Conservation (phyloP, 2,797 vertebrate species). For the Aulostomus chinensis region DNA sequence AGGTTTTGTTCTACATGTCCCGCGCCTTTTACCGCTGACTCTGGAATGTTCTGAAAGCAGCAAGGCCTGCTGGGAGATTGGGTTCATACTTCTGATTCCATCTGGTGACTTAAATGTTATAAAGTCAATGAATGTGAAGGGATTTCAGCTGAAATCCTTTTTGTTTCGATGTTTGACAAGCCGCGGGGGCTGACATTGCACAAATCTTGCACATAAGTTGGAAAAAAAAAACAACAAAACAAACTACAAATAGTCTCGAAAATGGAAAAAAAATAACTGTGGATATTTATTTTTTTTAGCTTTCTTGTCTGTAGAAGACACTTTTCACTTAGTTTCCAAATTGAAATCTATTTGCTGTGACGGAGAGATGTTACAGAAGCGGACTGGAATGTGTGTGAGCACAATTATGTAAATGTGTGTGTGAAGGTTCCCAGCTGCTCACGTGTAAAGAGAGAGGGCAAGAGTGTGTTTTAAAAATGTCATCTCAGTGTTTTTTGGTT, state of each 20-base stretch:
- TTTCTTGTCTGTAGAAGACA: conserved; percentile 66
- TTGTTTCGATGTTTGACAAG: conserved; percentile 56
- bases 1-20: conserved; percentile 32
- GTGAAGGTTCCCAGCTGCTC: conserved; percentile 15
- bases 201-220: conserved; percentile 81
- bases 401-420: not conserved
- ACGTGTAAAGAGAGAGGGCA: conserved; percentile 19
- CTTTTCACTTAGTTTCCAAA: conserved; percentile 70
- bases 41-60: conserved; percentile 67
- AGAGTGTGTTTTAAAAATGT: conserved; percentile 36
- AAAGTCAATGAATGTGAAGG: conserved; percentile 76
- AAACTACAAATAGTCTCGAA: conserved; percentile 49
- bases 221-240: conserved; percentile 31
- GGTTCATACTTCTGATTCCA: conserved; percentile 71
- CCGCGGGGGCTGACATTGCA: conserved; percentile 68
- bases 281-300: conserved; percentile 80
- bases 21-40: conserved; percentile 59
- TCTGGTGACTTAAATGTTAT: conserved; percentile 60
- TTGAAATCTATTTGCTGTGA: conserved; percentile 69
- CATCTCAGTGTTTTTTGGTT: conserved; percentile 60
- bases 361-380: conserved; percentile 29
- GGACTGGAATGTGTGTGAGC: conserved; percentile 21
- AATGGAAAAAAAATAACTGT: conserved; percentile 71
- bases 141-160: conserved; percentile 57
- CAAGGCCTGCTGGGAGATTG: conserved; percentile 61